Evolutionary conservation across 2,888 invertebrate genomes (phyloP).

Genomic region (Parelbella ahira): DNA sequence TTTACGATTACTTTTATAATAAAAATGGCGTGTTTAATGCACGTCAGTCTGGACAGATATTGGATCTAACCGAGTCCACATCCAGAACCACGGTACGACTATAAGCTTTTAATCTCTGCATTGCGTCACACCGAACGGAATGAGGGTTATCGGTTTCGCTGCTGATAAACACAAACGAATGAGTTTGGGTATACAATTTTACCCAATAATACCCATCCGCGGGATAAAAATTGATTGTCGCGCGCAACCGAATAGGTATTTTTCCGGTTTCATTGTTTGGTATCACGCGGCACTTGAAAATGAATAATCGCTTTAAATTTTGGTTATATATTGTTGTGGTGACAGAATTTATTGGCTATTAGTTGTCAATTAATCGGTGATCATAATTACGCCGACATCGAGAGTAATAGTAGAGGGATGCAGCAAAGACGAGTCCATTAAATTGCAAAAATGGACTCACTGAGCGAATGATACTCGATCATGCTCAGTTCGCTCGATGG

Average conservation of each 20-base stretch:
- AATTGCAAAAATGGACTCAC: not conserved
- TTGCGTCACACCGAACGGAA: constrained; percentile 73
- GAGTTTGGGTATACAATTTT: constrained; percentile 52
- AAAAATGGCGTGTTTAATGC: constrained; percentile 31
- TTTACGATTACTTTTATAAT: too few species aligned
- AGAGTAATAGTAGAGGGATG: constrained; percentile 1
- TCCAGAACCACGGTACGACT: constrained; percentile 54
- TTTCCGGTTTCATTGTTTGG: constrained; percentile 47
- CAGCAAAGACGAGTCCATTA: not conserved
- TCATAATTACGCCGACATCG: constrained; percentile 35
- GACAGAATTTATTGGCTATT: constrained; percentile 57
- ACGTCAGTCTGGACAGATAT: constrained; percentile 59
- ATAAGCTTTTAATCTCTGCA: constrained; percentile 76
- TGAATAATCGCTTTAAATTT: constrained; percentile 52
- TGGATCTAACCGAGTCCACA: constrained; percentile 60
- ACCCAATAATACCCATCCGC: constrained; percentile 57
- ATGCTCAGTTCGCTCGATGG: constrained; percentile 14
- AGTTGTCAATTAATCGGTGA: constrained; percentile 51
- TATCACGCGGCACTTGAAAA: constrained; percentile 39
- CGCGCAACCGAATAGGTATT: constrained; percentile 48
- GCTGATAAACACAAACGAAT: constrained; percentile 74
- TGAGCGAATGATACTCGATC: constrained; percentile 17
- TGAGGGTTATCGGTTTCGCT: constrained; percentile 74
- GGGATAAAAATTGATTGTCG: constrained; percentile 67
- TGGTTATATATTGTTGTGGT: constrained; percentile 57